Evolutionary conservation across 2,888 invertebrate species (phyloP).

Genomic region (Acleris holmiana): DNA sequence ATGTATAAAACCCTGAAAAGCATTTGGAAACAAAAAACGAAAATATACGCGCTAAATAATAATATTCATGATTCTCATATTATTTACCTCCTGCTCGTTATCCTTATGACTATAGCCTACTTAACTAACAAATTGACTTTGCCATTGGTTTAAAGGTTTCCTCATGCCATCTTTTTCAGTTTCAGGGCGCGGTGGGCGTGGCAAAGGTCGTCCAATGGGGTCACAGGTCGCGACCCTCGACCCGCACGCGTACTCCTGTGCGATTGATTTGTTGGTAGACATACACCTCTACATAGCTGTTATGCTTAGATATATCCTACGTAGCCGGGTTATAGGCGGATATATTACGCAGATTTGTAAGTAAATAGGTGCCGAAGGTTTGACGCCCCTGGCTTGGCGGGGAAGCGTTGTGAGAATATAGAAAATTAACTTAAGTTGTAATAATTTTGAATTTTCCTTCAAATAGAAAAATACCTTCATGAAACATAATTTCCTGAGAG

Average conservation of each 20-base stretch:
- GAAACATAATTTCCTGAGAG: too few species aligned
- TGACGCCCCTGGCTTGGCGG: conserved; percentile 52
- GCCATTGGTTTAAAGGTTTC: conserved; percentile 37
- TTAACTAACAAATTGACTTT: conserved; percentile 21
- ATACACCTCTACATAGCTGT: conserved; percentile 8
- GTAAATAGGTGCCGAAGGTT: conserved; percentile 48
- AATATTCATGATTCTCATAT: neutral
- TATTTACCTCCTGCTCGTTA: conserved; percentile 6
- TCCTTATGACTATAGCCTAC: conserved; percentile 7
- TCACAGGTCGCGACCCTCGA: conserved; percentile 78
- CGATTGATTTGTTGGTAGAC: conserved; percentile 56
- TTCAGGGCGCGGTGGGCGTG: conserved; percentile 64
- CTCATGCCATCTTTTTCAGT: conserved; percentile 54
- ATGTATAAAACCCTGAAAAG: too few species aligned
- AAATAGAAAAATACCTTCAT: too few species aligned
- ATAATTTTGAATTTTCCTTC: too few species aligned
- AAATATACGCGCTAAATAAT: neutral
- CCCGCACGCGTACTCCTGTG: conserved; percentile 61
- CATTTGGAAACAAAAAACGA: too few species aligned
- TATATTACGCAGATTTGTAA: neutral
- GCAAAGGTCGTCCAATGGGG: conserved; percentile 80
- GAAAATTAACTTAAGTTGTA: too few species aligned
- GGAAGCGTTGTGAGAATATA: neutral
- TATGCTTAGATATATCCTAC: too few species aligned
- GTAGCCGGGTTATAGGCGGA: neutral